These are phyloP conservation scores for Eutrigla gurnardus DNA, from an alignment of 2,797 vertebrate genomes.

Conservation along the genomic window DNA sequence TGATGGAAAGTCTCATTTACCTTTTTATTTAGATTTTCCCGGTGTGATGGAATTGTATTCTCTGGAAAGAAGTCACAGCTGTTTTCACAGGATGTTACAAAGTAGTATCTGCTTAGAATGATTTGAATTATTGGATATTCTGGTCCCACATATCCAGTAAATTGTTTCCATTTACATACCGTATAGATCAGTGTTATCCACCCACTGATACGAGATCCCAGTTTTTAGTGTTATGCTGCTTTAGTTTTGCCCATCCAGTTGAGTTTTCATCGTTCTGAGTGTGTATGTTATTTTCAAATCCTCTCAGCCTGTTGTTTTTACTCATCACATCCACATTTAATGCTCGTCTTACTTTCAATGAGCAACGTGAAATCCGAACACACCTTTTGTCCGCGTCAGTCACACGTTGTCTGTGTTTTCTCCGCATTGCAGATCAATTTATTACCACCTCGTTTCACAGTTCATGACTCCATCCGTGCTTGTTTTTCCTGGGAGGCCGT, in stretches of 20 bases:
- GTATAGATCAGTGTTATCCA: neutral
- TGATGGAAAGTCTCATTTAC: conserved; percentile 1
- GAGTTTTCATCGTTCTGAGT: neutral
- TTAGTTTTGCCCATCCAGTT: neutral
- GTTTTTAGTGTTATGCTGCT: neutral
- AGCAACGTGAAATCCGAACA: neutral
- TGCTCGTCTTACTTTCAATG: neutral
- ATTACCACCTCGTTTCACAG: conserved; percentile 28
- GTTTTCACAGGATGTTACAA: neutral
- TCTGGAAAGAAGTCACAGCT: neutral
- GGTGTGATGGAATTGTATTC: neutral
- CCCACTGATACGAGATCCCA: neutral
- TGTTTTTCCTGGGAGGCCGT: conserved; percentile 5
- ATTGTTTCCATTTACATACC: neutral
- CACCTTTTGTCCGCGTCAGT: neutral
- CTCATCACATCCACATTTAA: neutral
- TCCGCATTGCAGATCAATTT: neutral
- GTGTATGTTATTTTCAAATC: neutral
- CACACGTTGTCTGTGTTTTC: neutral
- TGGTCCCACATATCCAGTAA: neutral
- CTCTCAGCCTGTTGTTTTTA: neutral
- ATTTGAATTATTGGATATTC: neutral
- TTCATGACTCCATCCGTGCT: neutral
- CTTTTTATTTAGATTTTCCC: neutral
- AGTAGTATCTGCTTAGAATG: neutral